These are phyloP conservation scores for Plotosus lineatus DNA, from an alignment of 2,113 vertebrate genomes.

Conservation along the genomic window DNA sequence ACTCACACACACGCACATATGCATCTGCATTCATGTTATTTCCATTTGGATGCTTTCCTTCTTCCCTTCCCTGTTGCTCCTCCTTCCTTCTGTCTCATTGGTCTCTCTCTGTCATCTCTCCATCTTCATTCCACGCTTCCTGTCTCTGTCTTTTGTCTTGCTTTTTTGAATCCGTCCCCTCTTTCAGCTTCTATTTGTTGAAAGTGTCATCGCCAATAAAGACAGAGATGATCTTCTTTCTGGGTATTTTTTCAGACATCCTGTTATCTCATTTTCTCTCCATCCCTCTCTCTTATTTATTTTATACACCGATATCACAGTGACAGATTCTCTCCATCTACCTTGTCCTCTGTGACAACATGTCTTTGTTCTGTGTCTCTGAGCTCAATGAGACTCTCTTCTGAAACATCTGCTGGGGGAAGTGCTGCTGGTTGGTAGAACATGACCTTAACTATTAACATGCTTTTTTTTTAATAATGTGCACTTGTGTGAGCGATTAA, in stretches of 20 bases:
- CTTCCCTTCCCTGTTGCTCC: conserved; percentile 1
- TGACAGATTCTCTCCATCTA: neutral
- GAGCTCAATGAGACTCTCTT: neutral
- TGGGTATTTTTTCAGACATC: neutral
- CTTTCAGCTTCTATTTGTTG: neutral
- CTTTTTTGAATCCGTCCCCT: conserved; percentile 12
- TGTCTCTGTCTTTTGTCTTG: conserved; percentile 10
- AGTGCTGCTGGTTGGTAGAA: neutral
- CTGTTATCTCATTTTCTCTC: neutral
- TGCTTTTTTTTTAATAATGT: neutral
- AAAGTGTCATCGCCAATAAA: conserved; percentile 10
- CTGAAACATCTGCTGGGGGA: neutral
- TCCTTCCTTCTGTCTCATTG: conserved; percentile 36
- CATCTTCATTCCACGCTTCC: neutral
- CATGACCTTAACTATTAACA: neutral
- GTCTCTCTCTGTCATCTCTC: neutral
- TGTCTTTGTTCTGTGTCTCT: neutral
- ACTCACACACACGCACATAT: too few relatives aligned
- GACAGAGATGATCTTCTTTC: conserved; percentile 22
- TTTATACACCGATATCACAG: neutral
- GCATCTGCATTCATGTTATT: neutral
- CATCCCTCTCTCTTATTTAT: neutral
- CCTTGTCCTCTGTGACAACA: neutral
- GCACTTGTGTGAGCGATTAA: neutral
- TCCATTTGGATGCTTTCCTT: neutral